phyloP scores from a whole-genome alignment of 1,140 invertebrate genomes.

The Cydia splendana region DNA sequence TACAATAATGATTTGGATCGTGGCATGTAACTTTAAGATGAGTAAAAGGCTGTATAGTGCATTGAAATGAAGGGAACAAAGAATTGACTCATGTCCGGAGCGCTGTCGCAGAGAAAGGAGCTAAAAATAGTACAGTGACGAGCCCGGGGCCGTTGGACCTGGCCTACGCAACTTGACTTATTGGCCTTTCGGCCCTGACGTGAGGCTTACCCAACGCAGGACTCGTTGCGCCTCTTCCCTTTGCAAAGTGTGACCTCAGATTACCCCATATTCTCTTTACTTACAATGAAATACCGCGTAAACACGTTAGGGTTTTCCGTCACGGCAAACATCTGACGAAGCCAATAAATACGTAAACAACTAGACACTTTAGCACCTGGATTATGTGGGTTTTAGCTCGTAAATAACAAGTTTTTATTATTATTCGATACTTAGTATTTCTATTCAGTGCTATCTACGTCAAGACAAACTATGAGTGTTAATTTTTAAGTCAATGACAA shows the following conservation, averaged over 20 bases:
- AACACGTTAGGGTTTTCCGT: background rate
- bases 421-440: background rate
- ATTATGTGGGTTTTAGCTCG: constrained; percentile 2
- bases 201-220: constrained; percentile 34
- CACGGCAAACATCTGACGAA: background rate
- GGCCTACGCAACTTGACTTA: constrained; percentile 48
- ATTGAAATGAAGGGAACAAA: constrained; percentile 55
- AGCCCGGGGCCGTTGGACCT: constrained; percentile 49
- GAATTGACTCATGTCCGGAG: constrained; percentile 63
- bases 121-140: constrained; percentile 56
- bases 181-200: constrained; percentile 38
- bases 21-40: background rate
- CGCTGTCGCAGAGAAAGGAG: constrained; percentile 48
- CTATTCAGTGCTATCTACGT: background rate
- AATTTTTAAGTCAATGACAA: constrained; percentile 2
- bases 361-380: background rate
- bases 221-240: constrained; percentile 5
- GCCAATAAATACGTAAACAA: background rate
- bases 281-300: background rate
- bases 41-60: constrained; percentile 25
- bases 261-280: background rate
- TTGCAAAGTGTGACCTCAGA: constrained; percentile 8
- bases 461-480: background rate
- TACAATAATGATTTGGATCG: background rate
- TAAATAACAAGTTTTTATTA: constrained; percentile 4